Base-by-base conservation (phyloP, 2,797 vertebrate genomes). In the Pampus argenteus region DNA sequence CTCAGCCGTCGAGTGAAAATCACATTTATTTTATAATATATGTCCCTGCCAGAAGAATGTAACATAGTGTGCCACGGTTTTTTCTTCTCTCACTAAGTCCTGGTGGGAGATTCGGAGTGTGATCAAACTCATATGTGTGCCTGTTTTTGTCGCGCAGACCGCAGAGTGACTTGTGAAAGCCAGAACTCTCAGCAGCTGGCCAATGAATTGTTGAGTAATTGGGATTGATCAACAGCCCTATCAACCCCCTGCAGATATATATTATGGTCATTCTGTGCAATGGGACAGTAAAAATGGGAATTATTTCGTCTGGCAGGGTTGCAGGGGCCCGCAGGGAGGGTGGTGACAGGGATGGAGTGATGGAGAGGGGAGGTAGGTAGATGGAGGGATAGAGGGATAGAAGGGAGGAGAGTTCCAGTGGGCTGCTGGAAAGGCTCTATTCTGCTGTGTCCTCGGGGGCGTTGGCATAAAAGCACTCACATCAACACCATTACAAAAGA, bases 401-500 rank as follows among this genome's bases (percentile, higher is more conserved):
- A 71, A 45, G 59, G 31, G 44, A 56, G 26, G 2, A 56, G 22
- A 36, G 17, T 11, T 58, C 18, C 40, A 40, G 20, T 38, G 63
- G 44, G 34, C 65, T 6, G 36, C 10, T 42, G 59, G 36, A 55
- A 22, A 64, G 38, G 22, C 51, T 57, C 48, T 55, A 14, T 47
- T 78, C 65, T 64, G 48, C 36, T 31, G 47, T 55, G 72, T 76
- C 63, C 40, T 81, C 22, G 6, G 40, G 64, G 65, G 38, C 14
- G 25, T 34, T 28, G 49, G 45, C 79, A 73, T 60, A 65, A 80
- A 78, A 80, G 67, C 58, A 52, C 74, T 79, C 56, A 65, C 64
- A 73, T 76, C 74, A 81, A 76, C 78, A 73, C 64, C 61, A 84
- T 85, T 77, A 83, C 57, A 61, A 71, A 76, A 70, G 71, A 78